Base-by-base conservation (phyloP, 2,888 invertebrate genomes). In the Nipponacmea schrenckii region DNA sequence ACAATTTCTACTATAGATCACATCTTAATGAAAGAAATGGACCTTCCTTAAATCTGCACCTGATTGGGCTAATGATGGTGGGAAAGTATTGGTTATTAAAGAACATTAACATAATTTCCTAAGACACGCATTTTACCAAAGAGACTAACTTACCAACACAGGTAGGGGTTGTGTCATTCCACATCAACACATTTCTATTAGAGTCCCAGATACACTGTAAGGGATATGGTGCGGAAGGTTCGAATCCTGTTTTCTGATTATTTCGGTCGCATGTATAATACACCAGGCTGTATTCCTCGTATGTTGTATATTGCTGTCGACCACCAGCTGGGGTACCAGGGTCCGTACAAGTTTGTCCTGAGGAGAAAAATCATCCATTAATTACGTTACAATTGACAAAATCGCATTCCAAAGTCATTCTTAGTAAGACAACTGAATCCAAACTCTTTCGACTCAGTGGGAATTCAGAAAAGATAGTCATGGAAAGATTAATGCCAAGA, bases 331-430 rank as follows among this genome's bases (percentile, higher is more conserved):
- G 79, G 3, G 77, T 75, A 0, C 80, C 81, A 24, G 82, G 82
- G 65, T 84, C 84, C 0, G 63, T 27, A 67, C 84, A 84, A 17
- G 78, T 74, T 7, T 78, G 77, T 65, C 81, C 83, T 83, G 65
- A 0, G 62, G 64, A 46, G 12, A 62, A 45, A 63, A 15, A 45
- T 46, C 20, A 69, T 39, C 14, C 8, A 14, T 12, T 12, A 64
- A 62, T 48, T 15, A 62, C 3, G 14, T 26, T 39, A 39, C 39
- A 39, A 5, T n/a, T n/a, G n/a, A n/a, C n/a, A n/a, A n/a, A n/a
- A n/a, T n/a, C n/a, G n/a, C n/a, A n/a, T n/a, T n/a, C n/a, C n/a
- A n/a, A n/a, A n/a, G n/a, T n/a, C n/a, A n/a, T n/a, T n/a, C n/a
- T n/a, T n/a, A n/a, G n/a, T n/a, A n/a, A n/a, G n/a, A n/a, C n/a